Base-by-base conservation (phyloP, 2,888 invertebrate genomes). In the Idaea dimidiata region DNA sequence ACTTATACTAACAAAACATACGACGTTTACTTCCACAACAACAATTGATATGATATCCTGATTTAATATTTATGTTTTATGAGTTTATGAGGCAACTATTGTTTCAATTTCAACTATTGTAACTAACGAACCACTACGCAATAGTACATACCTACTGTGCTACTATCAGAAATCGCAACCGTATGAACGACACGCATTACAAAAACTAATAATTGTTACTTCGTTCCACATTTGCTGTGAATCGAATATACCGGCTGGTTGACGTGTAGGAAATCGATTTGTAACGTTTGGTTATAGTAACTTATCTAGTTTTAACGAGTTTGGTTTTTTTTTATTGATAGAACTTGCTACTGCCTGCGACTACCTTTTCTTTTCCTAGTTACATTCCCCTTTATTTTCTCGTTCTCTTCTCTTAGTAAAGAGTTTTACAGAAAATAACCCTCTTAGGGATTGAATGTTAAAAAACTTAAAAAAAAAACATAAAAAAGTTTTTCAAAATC, bases 231-330 rank as follows among this genome's bases (percentile, higher is more conserved):
- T 70, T 66, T 78, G 77, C 76, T 82, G 81, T 81, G 83, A 79
- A 84, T 79, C 86, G 83, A 83, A 87, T 89, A 88, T 87, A 87
- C 88, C 87, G 88, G 79, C 71, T 82, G 83, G 84, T 81, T 83
- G 87, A 86, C 84, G 78, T 43, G 82, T 82, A 81, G 83, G 81
- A 85, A 89, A 89, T 88, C 87, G 88, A 89, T 89, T 87, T 77
- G 82, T 72, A 43, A 43, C 43, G 43, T 43, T 43, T 43, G 43
- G 6, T 43, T 14, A 10, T 43, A 43, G 10, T 8, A 7, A 6
- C 7, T 14, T 33, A 14, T 43, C 43, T 43, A 14, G 43, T 43
- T 43, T 43, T 43, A 43, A 43, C 10, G 24, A 24, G 24, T 24
- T 24, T 24, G 24, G 24, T 24, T 24, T 24, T 24, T 24, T 5